Percentiles rank a stretch among this genome's conserved stretches.
Conservation (phyloP, 2,113 vertebrate genomes). For the Myiopsitta monachus region DNA sequence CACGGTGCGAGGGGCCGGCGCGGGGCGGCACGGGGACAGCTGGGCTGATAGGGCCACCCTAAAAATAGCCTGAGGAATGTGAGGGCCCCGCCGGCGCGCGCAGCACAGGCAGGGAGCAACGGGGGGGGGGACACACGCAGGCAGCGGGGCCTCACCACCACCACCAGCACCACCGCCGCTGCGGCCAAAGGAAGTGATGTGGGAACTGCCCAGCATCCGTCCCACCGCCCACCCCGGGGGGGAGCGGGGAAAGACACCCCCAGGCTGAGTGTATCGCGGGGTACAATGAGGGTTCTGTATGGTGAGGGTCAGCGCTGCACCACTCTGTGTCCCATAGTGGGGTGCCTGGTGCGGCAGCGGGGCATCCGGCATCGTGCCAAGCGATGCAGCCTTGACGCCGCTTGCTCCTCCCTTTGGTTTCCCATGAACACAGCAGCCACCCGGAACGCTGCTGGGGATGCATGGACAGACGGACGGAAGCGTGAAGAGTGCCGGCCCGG, state of each 20-base stretch:
- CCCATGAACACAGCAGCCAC: background rate
- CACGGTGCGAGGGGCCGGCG: constrained; percentile 57
- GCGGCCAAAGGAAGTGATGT: constrained; percentile 70
- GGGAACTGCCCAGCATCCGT: background rate
- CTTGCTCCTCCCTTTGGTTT: background rate
- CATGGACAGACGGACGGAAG: rapidly evolving
- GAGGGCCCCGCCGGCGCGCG: constrained; percentile 32
- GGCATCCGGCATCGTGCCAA: background rate
- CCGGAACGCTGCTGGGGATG: rapidly evolving
- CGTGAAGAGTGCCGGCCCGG: rapidly evolving
- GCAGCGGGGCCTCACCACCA: background rate
- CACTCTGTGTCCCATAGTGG: rapidly evolving
- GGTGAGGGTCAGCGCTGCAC: rapidly evolving
- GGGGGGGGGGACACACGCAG: background rate
- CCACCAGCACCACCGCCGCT: background rate
- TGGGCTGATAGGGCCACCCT: constrained; percentile 78
- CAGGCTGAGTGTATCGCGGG: rapidly evolving
- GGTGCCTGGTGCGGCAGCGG: background rate
- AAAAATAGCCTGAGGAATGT: constrained; percentile 82
- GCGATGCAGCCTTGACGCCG: rapidly evolving
- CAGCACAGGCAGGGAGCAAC: background rate
- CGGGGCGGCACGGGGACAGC: constrained; percentile 77
- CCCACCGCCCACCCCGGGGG: background rate
- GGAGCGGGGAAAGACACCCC: background rate
- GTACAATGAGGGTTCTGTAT: background rate